These are phyloP conservation scores for Acleris cristana DNA, from an alignment of 2,888 invertebrate genomes.

Conservation along the genomic window DNA sequence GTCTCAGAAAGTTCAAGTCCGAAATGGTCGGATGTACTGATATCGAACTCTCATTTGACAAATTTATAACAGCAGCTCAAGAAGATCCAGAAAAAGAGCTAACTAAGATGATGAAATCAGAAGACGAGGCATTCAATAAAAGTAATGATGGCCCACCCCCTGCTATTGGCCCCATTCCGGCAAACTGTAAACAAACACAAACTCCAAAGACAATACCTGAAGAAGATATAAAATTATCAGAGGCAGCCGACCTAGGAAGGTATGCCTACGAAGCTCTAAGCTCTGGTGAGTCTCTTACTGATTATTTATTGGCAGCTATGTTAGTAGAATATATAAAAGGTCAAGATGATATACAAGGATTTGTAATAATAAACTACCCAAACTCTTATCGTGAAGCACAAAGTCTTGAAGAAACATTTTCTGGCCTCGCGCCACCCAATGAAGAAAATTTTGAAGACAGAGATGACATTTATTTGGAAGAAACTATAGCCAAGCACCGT, in stretches of 20 bases:
- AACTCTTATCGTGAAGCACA: slow-evolving; percentile 82
- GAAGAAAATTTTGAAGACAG: slow-evolving; percentile 61
- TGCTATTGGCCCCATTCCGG: slow-evolving; percentile 54
- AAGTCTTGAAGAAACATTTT: slow-evolving; percentile 84
- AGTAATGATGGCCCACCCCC: slow-evolving; percentile 54
- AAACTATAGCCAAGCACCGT: slow-evolving; percentile 65
- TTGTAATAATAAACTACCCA: slow-evolving; percentile 87
- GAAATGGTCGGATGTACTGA: slow-evolving; percentile 80
- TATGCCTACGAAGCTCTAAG: slow-evolving; percentile 81
- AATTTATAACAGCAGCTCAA: slow-evolving; percentile 57
- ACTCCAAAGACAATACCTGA: slow-evolving; percentile 85
- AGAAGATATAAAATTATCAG: slow-evolving; percentile 80
- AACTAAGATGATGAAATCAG: slow-evolving; percentile 64
- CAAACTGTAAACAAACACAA: slow-evolving; percentile 82
- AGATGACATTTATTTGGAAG: slow-evolving; percentile 73
- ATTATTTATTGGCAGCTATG: slow-evolving; percentile 82
- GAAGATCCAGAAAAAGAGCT: slow-evolving; percentile 66
- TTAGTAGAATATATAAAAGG: slow-evolving; percentile 85
- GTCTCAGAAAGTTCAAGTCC: slow-evolving; percentile 78
- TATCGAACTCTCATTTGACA: slow-evolving; percentile 73
- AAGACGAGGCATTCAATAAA: slow-evolving; percentile 59
- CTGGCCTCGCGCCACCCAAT: slow-evolving; percentile 77
- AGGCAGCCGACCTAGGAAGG: slow-evolving; percentile 81
- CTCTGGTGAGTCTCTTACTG: slow-evolving; percentile 80
- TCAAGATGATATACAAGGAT: slow-evolving; percentile 77